A percentile compares a stretch with the other conserved stretches of the same genome.
phyloP scores from a whole-genome alignment of 2,113 vertebrate genomes.

The Pseudorectes ferrugineus region DNA sequence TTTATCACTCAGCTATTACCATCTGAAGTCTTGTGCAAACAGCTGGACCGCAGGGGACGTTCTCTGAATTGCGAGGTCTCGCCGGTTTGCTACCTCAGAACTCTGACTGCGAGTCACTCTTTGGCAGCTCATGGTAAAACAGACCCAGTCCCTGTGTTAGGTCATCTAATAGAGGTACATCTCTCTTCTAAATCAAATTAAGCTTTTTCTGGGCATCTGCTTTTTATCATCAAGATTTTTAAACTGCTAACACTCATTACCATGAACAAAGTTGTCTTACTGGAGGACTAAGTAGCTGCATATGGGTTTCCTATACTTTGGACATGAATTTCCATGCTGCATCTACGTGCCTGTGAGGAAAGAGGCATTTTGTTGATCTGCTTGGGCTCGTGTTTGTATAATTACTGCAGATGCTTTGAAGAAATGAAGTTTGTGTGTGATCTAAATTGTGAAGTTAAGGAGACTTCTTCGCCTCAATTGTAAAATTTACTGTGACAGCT shows the following conservation, averaged over 20 bases:
- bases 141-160: background rate
- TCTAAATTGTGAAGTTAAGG: background rate
- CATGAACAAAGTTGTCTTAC: background rate
- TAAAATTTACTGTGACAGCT: background rate
- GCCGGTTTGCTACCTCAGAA: background rate
- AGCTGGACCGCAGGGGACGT: background rate
- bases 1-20: background rate
- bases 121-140: background rate
- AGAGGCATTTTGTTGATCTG: background rate
- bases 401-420: background rate
- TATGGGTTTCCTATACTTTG: background rate
- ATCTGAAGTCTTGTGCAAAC: background rate
- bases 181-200: background rate
- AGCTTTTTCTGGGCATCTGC: slow-evolving; percentile 7
- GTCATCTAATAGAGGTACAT: background rate
- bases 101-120: background rate
- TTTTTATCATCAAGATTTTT: slow-evolving; percentile 1
- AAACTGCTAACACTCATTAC: background rate
- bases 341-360: background rate
- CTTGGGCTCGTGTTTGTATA: background rate
- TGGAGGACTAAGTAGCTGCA: slow-evolving; percentile 56
- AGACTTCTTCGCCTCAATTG: background rate
- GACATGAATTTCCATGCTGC: background rate
- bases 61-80: fast-evolving
- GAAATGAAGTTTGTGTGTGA: background rate